A percentile compares a stretch with the other conserved stretches of the same genome.
These are phyloP conservation scores for Potamarius usumacintae DNA, from an alignment of 2,113 vertebrate genomes.

Conservation along the genomic window DNA sequence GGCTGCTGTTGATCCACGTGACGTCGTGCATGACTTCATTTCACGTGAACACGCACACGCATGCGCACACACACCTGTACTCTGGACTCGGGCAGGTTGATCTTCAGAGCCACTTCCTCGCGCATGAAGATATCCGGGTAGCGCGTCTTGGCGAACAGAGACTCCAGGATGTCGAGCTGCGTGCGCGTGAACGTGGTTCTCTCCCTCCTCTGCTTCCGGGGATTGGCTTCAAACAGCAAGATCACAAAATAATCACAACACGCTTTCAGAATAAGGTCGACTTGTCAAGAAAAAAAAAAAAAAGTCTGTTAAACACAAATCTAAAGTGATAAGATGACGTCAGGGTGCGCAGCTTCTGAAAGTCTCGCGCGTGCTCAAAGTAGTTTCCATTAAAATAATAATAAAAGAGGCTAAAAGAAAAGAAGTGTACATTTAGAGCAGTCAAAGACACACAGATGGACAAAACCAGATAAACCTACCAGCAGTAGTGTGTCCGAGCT, in stretches of 20 bases:
- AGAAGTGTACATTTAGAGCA: background rate
- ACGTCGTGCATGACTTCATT: background rate
- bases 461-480: background rate
- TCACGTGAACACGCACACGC: background rate
- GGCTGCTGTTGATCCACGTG: background rate
- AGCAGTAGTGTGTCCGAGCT: background rate
- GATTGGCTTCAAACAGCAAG: slow-evolving; percentile 69
- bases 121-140: slow-evolving; percentile 98
- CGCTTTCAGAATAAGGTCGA: background rate
- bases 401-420: background rate
- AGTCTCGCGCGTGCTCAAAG: background rate
- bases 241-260: background rate
- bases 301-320: background rate
- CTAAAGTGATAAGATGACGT: background rate
- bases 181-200: slow-evolving; percentile 90
- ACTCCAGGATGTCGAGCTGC: slow-evolving; percentile 85
- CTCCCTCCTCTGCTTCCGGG: slow-evolving; percentile 91
- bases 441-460: background rate
- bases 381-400: background rate
- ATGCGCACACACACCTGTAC: slow-evolving; percentile 81
- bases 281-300: background rate
- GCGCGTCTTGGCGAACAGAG: slow-evolving; percentile 84
- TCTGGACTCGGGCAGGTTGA: slow-evolving; percentile 93
- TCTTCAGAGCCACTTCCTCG: slow-evolving; percentile 95
- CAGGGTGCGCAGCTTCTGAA: background rate